phyloP scores from a whole-genome alignment of 2,113 vertebrate species.

The Triplophysa tibetana region DNA sequence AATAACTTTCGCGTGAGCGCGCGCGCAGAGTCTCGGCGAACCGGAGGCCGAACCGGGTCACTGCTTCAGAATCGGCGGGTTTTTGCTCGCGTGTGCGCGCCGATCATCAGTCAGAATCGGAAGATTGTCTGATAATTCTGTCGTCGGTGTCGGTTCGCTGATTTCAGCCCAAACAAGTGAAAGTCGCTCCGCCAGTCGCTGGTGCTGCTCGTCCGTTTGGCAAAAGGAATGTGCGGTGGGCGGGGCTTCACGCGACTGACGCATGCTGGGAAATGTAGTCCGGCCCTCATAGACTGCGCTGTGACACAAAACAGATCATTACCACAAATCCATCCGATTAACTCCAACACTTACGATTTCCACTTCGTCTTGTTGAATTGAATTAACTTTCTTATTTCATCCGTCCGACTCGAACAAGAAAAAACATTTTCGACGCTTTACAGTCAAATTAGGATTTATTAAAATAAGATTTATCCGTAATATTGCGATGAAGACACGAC shows the following conservation, averaged over 20 bases:
- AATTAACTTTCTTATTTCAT: no score
- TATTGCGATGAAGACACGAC: no score
- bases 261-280: constrained; percentile 70
- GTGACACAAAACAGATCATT: no score
- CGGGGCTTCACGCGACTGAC: constrained; percentile 11
- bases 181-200: background rate
- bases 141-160: background rate
- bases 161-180: background rate
- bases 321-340: no score
- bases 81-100: background rate
- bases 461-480: no score
- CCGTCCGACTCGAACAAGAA: no score
- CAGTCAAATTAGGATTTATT: no score
- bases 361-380: no score
- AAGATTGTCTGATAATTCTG: background rate
- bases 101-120: background rate
- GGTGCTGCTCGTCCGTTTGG: constrained; percentile 12
- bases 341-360: no score
- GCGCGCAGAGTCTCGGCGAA: background rate
- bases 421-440: no score
- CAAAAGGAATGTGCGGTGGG: background rate
- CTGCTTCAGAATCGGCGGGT: background rate
- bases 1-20: background rate
- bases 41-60: constrained; percentile 35
- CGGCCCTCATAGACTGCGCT: no score